A percentile compares a stretch with the other conserved stretches of the same genome.
These are phyloP conservation scores for Darevskia nairensis DNA, from an alignment of 2,797 vertebrate species.

Conservation along the genomic window DNA sequence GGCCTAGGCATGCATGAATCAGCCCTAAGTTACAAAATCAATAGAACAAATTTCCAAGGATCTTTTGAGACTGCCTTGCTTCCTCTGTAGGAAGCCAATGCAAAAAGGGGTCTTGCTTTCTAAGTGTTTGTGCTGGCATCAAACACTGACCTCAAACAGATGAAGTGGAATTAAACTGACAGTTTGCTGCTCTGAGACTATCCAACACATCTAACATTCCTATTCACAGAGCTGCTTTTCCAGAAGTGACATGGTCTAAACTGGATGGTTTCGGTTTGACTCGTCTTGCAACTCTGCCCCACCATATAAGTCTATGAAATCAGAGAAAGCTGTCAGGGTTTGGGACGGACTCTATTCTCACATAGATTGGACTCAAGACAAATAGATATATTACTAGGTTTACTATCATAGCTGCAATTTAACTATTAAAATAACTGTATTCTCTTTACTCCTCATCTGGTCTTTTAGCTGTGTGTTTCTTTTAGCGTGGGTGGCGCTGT, in stretches of 20 bases:
- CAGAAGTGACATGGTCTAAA: slow-evolving; percentile 23
- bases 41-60: background rate
- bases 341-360: background rate
- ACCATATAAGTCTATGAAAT: background rate
- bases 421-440: background rate
- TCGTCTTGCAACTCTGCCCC: background rate
- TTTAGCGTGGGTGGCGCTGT: background rate
- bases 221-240: background rate
- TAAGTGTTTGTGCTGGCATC: background rate
- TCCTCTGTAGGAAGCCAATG: slow-evolving; percentile 2
- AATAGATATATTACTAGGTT: background rate
- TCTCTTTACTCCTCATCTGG: background rate
- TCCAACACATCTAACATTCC: background rate
- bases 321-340: background rate
- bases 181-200: background rate
- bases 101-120: background rate
- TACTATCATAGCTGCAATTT: background rate
- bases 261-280: background rate
- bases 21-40: background rate
- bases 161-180: background rate
- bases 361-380: rapidly evolving
- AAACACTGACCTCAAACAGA: background rate
- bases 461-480: rapidly evolving
- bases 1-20: background rate
- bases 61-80: background rate